Percentiles rank a stretch among this genome's conserved stretches.
Conservation (phyloP, 2,888 invertebrate genomes). For the Nezara viridula region DNA sequence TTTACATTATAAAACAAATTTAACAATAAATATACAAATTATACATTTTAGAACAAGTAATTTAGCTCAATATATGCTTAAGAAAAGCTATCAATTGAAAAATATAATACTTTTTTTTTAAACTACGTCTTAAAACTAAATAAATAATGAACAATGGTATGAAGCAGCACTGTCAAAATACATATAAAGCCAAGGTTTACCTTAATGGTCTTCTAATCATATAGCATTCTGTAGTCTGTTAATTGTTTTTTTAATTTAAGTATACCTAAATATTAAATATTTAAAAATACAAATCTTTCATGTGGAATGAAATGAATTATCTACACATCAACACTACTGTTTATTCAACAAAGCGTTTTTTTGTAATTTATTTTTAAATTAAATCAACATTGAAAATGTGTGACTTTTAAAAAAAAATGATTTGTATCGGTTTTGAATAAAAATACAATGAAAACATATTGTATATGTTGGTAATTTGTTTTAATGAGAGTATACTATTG, state of each 20-base stretch:
- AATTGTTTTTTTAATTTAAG: neutral
- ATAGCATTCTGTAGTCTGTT: neutral
- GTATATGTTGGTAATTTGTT: too few relatives aligned
- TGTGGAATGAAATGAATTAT: neutral
- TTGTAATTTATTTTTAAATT: neutral
- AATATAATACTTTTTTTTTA: neutral
- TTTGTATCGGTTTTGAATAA: too few relatives aligned
- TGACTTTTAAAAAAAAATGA: too few relatives aligned
- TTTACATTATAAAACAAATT: slow-evolving; percentile 7
- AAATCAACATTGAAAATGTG: neutral
- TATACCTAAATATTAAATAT: neutral
- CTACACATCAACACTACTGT: neutral
- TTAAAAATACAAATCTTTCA: too few relatives aligned
- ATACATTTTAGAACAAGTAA: slow-evolving; percentile 4
- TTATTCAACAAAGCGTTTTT: neutral
- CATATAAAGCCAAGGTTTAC: neutral
- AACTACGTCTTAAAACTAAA: neutral
- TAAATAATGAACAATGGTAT: neutral
- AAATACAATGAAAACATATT: too few relatives aligned
- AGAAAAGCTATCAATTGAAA: neutral
- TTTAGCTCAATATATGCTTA: neutral
- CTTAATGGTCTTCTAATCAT: neutral
- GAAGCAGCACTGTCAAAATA: neutral
- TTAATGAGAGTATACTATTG: too few relatives aligned
- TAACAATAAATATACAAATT: slow-evolving; percentile 20